A percentile compares a stretch with the other conserved stretches of the same genome.
Conservation (phyloP, 2,888 invertebrate species). For the Hartigia nigra region DNA sequence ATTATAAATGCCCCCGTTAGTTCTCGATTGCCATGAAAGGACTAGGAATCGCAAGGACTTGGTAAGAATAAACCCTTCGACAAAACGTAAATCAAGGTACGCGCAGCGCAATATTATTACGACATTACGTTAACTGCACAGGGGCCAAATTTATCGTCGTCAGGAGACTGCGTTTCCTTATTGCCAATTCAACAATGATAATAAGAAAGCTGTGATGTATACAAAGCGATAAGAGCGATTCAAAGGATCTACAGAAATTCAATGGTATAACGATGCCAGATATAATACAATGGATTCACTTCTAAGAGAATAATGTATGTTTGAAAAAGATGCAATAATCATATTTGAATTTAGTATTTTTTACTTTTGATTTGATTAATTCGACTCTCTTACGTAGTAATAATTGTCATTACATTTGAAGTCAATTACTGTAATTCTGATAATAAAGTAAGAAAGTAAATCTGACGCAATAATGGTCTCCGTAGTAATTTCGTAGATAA, state of each 20-base stretch:
- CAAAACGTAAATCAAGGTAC: neutral
- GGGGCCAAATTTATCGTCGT: neutral
- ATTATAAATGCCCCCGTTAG: conserved; percentile 12
- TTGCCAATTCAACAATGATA: neutral
- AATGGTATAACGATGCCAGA: too few relatives aligned
- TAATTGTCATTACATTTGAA: neutral
- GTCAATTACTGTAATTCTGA: neutral
- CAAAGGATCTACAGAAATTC: neutral
- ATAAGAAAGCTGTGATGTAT: neutral
- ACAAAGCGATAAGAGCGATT: neutral
- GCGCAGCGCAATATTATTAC: neutral
- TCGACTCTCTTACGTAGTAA: too few relatives aligned
- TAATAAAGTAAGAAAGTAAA: neutral
- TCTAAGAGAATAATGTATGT: neutral
- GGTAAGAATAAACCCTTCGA: neutral
- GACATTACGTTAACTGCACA: neutral
- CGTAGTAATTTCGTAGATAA: neutral
- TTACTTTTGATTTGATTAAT: neutral
- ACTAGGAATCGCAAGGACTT: neutral
- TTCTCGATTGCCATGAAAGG: neutral
- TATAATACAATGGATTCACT: neutral
- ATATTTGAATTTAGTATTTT: neutral
- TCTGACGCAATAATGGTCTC: neutral
- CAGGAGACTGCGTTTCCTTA: neutral
- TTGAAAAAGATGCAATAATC: neutral